Conservation (phyloP, 2,113 vertebrate species). For the Tretioscincus oriximinensis region DNA sequence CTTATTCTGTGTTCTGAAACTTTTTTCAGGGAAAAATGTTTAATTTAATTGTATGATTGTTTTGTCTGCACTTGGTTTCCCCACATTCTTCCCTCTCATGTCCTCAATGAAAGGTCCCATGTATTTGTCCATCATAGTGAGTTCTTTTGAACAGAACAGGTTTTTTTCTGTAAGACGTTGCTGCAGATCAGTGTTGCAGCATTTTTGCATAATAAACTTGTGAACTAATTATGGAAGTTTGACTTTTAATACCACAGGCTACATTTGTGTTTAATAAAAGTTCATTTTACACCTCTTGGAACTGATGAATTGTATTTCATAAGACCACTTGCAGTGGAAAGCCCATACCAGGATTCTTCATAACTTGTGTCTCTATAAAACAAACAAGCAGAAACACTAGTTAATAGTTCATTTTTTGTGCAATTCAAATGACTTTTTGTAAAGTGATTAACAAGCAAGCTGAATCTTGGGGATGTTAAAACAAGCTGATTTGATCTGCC, state of each 20-base stretch:
- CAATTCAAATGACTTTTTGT: no score
- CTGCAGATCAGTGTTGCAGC: constrained; percentile 77
- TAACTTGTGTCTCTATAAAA: not conserved
- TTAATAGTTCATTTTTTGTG: no score
- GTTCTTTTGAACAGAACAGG: constrained; percentile 76
- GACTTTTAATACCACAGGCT: constrained; percentile 73
- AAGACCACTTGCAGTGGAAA: constrained; percentile 19
- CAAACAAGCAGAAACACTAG: not conserved
- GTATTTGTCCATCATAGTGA: constrained; percentile 79
- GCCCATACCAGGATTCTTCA: not conserved
- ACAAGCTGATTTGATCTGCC: no score
- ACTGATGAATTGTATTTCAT: constrained; percentile 48
- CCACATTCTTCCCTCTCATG: constrained; percentile 57
- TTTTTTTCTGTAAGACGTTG: constrained; percentile 78
- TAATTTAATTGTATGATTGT: constrained; percentile 82
- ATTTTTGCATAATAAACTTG: constrained; percentile 86
- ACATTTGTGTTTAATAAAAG: constrained; percentile 68
- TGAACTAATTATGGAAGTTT: constrained; percentile 81
- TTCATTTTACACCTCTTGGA: constrained; percentile 64
- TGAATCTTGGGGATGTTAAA: no score
- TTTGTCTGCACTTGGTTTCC: constrained; percentile 75
- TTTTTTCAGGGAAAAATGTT: constrained; percentile 81
- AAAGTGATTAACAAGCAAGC: no score
- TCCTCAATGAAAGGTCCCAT: constrained; percentile 67
- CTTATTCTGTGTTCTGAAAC: constrained; percentile 77